A percentile compares a stretch with the other conserved stretches of the same genome.
Conservation (phyloP, 2,888 invertebrate species). For the Apoda limacodes region DNA sequence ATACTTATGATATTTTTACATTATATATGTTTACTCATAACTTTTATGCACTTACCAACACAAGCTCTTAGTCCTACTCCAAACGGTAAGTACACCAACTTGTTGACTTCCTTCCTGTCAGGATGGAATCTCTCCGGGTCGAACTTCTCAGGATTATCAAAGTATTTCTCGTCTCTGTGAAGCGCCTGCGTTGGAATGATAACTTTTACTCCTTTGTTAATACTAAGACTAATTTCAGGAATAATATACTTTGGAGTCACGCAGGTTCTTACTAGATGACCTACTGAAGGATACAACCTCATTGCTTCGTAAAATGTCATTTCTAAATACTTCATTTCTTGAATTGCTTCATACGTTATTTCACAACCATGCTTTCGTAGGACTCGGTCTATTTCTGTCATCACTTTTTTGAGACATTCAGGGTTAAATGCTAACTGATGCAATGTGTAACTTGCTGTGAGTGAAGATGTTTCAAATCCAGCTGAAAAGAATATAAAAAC, state of each 20-base stretch:
- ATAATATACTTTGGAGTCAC: slow-evolving; percentile 45
- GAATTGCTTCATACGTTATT: slow-evolving; percentile 47
- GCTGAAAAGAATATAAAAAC: slow-evolving; percentile 59
- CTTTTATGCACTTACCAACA: slow-evolving; percentile 47
- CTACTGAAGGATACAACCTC: slow-evolving; percentile 54
- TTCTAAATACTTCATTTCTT: slow-evolving; percentile 51
- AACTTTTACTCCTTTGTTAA: slow-evolving; percentile 40
- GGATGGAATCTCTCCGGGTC: slow-evolving; percentile 46
- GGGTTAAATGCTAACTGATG: slow-evolving; percentile 58
- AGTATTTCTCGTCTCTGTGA: slow-evolving; percentile 48
- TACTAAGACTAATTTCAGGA: slow-evolving; percentile 44
- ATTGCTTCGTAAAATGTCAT: slow-evolving; percentile 52
- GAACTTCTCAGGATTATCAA: slow-evolving; percentile 40
- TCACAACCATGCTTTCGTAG: slow-evolving; percentile 39
- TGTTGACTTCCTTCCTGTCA: slow-evolving; percentile 32
- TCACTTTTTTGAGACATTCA: slow-evolving; percentile 49
- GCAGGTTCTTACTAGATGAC: slow-evolving; percentile 43
- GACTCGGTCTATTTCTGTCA: slow-evolving; percentile 50
- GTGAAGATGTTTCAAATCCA: slow-evolving; percentile 65
- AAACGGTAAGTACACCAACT: slow-evolving; percentile 50
- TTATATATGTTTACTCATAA: too few species aligned
- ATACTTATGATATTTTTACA: too few species aligned
- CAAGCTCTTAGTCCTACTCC: slow-evolving; percentile 55
- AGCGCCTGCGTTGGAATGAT: slow-evolving; percentile 50
- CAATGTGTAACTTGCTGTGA: slow-evolving; percentile 55